Evolutionary conservation across 53 echinoderm and acorn worm species (phyloP).

Genomic region (Mesocentrotus franciscanus): DNA sequence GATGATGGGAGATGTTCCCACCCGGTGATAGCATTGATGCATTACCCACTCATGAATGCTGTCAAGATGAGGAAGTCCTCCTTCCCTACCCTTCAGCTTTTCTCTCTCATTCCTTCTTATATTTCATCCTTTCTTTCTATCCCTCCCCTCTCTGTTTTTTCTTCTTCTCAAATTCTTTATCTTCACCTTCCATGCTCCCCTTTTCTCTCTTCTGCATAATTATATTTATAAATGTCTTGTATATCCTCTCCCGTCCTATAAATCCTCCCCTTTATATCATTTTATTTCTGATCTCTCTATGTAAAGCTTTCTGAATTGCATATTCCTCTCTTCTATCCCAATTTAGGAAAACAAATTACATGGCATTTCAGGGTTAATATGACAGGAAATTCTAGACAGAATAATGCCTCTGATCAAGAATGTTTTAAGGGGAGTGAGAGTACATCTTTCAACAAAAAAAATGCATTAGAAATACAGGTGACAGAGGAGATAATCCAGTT

Average conservation of each 20-base stretch:
- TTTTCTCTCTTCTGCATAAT: not conserved
- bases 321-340: not conserved
- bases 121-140: not conserved
- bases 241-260: not conserved
- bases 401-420: not conserved
- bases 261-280: not conserved
- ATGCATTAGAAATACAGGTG: not conserved
- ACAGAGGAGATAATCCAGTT: not conserved
- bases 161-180: not conserved
- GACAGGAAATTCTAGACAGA: not conserved
- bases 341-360: not conserved
- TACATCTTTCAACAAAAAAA: not conserved
- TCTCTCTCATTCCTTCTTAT: constrained; percentile 1
- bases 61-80: constrained; percentile 3
- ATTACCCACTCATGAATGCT: constrained; percentile 48
- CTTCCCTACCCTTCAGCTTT: constrained; percentile 36
- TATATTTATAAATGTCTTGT: not conserved
- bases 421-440: not conserved
- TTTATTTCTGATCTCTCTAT: not conserved
- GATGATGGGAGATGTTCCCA: constrained; percentile 16
- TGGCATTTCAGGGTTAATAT: not conserved
- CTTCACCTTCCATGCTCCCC: not conserved
- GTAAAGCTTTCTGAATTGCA: not conserved
- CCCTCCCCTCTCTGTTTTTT: not conserved
- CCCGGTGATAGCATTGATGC: constrained; percentile 45